A percentile compares a stretch with the other conserved stretches of the same genome.
These are phyloP conservation scores for Dasypolia templi DNA, from an alignment of 2,888 invertebrate species.

Conservation along the genomic window DNA sequence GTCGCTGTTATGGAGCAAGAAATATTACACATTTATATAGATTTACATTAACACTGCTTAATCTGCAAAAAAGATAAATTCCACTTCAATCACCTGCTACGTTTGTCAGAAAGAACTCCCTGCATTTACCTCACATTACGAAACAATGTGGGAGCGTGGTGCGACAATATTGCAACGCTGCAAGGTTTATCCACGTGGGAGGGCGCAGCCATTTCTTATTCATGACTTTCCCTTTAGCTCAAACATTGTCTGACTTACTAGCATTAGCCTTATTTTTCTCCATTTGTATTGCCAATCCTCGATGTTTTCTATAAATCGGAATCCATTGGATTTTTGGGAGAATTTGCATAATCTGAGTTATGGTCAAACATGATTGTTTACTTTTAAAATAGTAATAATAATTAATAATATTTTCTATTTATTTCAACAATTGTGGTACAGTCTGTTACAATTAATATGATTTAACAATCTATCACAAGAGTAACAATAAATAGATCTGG, in stretches of 20 bases:
- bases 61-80: conserved; percentile 23
- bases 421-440: no score
- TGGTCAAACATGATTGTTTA: neutral
- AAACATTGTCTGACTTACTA: conserved; percentile 48
- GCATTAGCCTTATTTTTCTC: conserved; percentile 33
- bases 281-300: neutral
- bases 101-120: conserved; percentile 40
- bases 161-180: conserved; percentile 67
- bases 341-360: neutral
- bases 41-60: neutral
- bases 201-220: conserved; percentile 70
- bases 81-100: conserved; percentile 14
- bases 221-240: conserved; percentile 72
- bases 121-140: conserved; percentile 53
- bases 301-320: neutral
- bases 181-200: conserved; percentile 77
- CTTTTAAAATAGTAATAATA: no score
- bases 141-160: conserved; percentile 65
- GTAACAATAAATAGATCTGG: no score
- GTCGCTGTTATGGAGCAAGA: neutral
- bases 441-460: no score
- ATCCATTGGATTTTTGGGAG: neutral
- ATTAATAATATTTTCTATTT: no score
- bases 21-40: neutral
- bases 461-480: no score